Evolutionary conservation across 1,140 invertebrate genomes (phyloP).

Genomic region (Eciton burchellii): DNA sequence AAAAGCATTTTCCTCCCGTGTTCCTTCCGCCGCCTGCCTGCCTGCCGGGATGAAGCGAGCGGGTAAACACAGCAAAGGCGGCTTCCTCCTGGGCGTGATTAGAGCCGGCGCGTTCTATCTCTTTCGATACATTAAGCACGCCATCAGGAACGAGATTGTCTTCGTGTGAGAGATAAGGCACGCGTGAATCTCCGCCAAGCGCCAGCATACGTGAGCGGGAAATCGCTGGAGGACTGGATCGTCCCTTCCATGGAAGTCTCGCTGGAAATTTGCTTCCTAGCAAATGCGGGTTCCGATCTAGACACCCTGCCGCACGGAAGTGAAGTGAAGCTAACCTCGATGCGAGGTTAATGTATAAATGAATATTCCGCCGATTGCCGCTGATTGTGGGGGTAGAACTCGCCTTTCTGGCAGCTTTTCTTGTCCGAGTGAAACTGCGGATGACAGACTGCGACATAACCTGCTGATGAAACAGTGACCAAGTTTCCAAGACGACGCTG

Average conservation of each 20-base stretch:
- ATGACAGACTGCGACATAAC: not conserved
- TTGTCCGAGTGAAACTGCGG: not conserved
- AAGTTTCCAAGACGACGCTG: not conserved
- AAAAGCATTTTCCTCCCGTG: not conserved
- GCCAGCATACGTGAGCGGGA: not conserved
- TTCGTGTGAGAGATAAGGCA: conserved; percentile 68
- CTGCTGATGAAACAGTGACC: conserved; percentile 18
- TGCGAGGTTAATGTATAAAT: conserved; percentile 11
- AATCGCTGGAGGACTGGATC: not conserved
- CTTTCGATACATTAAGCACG: conserved; percentile 75
- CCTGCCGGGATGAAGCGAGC: conserved; percentile 67
- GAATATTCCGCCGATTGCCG: not conserved
- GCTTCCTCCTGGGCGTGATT: conserved; percentile 71
- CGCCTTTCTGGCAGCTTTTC: not conserved
- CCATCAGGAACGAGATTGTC: conserved; percentile 73
- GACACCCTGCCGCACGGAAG: not conserved
- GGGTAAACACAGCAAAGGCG: conserved; percentile 67
- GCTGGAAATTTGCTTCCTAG: not conserved
- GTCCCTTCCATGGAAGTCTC: not conserved
- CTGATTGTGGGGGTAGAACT: conserved; percentile 6
- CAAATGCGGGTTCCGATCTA: not conserved
- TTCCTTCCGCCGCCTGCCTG: not conserved
- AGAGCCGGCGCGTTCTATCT: conserved; percentile 68
- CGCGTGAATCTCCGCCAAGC: not conserved
- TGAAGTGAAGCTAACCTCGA: conserved; percentile 9